These are phyloP conservation scores for Toxostoma redivivum DNA, from an alignment of 2,113 vertebrate genomes.

Conservation along the genomic window DNA sequence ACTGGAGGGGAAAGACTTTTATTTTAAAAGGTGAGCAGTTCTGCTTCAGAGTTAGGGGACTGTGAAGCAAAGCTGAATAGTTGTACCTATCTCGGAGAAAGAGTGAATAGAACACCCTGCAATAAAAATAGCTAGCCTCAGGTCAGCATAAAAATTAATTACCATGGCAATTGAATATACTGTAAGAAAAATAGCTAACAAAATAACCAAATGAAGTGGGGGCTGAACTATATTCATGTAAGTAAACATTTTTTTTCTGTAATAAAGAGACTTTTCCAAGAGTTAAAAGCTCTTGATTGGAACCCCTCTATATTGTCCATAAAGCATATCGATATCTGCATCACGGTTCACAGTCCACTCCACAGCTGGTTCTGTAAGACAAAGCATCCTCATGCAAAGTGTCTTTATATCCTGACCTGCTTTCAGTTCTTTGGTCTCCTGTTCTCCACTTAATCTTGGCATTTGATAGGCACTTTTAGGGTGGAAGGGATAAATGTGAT, in stretches of 20 bases:
- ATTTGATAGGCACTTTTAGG: background rate
- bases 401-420: background rate
- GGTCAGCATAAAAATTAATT: constrained; percentile 27
- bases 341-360: background rate
- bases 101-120: background rate
- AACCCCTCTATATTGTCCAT: background rate
- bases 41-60: constrained; percentile 10
- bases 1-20: background rate
- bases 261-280: background rate
- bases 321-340: background rate
- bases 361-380: background rate
- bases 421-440: background rate
- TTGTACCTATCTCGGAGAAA: background rate
- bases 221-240: background rate
- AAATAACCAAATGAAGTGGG: background rate
- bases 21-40: constrained; percentile 41
- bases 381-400: background rate
- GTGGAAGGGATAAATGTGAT: background rate
- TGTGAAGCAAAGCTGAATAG: constrained; percentile 41
- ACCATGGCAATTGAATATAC: background rate
- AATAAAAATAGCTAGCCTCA: constrained; percentile 19
- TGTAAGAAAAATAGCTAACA: background rate
- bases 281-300: background rate
- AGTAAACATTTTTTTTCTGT: background rate
- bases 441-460: background rate